Conservation (phyloP, 2,113 vertebrate genomes). For the Ondatra zibethicus region DNA sequence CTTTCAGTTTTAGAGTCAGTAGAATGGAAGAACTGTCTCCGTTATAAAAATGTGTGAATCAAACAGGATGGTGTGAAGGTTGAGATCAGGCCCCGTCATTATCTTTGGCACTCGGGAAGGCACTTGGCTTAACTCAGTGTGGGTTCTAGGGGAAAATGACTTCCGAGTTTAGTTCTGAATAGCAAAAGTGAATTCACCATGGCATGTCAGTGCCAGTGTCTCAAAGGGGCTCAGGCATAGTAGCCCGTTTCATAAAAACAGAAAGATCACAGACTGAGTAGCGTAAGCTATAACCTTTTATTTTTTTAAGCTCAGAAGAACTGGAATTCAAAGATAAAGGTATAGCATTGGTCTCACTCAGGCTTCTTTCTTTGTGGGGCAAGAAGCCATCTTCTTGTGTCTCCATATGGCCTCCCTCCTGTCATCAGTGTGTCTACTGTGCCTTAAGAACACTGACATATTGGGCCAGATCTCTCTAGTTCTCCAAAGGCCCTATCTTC, state of each 20-base stretch:
- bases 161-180: not conserved
- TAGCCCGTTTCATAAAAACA: not conserved
- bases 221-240: not conserved
- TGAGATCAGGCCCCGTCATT: not conserved
- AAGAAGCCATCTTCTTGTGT: not conserved
- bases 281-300: not conserved
- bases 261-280: not conserved
- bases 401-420: not conserved
- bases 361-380: not conserved
- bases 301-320: not conserved
- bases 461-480: not conserved
- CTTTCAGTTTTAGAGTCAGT: not conserved
- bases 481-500: not conserved
- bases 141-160: not conserved
- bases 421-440: not conserved
- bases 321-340: not conserved
- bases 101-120: not conserved
- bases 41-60: not conserved
- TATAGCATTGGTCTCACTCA: not conserved
- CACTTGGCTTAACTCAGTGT: not conserved
- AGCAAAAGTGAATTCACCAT: not conserved
- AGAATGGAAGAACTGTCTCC: not conserved
- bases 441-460: not conserved
- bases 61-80: not conserved
- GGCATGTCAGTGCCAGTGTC: fast-evolving